Evolutionary conservation across 1,140 invertebrate genomes (phyloP), one percentile per base, ranked within the genome.

Genomic region (Pogonomyrmex californicus): DNA sequence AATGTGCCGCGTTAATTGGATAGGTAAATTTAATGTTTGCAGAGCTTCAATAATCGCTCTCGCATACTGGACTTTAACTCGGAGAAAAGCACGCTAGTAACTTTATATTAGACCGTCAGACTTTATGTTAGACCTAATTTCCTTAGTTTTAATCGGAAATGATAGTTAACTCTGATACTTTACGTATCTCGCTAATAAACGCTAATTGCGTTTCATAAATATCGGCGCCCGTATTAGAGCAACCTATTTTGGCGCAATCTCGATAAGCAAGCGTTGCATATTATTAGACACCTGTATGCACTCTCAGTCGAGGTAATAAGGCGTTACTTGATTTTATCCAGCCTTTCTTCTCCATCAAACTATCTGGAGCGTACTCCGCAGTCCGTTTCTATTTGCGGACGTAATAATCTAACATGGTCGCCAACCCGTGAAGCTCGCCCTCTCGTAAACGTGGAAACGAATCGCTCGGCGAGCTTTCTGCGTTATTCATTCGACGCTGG

Each of bases 321-420:
- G 36, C 49, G 10, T 58, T 12, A 47, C 63, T 56, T 86, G 85
- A 88, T 81, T 58, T 60, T 63, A 81, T 63, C 65, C 56, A 63
- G 10, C n/a, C 33, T 23, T 54, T 66, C 62, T 71, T 23, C 41
- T 54, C 44, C 87, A 79, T 87, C 85, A 14, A 41, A 12, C 44
- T 51, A 87, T 58, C 65, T 33, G 10, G 41, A 51, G 36, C 71
- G 58, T 54, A 77, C 17, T 88, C 85, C 23, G 41, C 86, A 47
- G 44, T 75, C 56, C 51, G 58, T 85, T 85, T 58, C 77, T 87
- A 83, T 83, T 87, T 87, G 77, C 78, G 51, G 78, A 60, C 68
- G 86, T 82, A 73, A 85, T 87, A 77, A 88, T 87, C 76, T 65
- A 76, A 56, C 60, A 2, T 30, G 47, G 23, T 58, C 68, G 51